These are phyloP conservation scores for Orgyia antiqua DNA, from an alignment of 2,888 invertebrate species.

Conservation along the genomic window DNA sequence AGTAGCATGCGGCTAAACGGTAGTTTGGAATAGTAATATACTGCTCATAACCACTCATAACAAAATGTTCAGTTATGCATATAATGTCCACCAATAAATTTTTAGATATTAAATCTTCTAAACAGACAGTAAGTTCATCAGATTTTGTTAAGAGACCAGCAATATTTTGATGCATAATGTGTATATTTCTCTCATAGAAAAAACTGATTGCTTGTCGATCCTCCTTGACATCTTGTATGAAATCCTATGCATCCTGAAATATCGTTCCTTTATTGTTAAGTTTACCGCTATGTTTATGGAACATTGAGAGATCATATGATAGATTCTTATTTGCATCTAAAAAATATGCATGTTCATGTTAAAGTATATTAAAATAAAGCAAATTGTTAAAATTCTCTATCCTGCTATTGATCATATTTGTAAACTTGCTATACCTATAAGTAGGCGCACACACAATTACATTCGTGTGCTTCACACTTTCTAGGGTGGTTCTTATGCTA, in stretches of 20 bases:
- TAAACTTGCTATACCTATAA: neutral
- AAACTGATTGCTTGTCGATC: no score
- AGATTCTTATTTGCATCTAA: neutral
- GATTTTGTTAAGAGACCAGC: neutral
- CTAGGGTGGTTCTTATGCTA: neutral
- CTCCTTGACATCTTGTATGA: neutral
- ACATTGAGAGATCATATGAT: neutral
- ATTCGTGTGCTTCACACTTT: neutral
- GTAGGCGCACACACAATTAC: neutral
- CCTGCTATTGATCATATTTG: neutral
- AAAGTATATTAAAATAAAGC: neutral
- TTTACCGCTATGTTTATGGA: neutral
- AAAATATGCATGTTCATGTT: neutral
- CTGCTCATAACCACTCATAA: neutral
- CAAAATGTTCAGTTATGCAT: conserved; percentile 2
- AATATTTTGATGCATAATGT: conserved; percentile 1
- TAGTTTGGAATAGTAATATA: neutral
- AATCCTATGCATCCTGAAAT: neutral
- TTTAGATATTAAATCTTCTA: neutral
- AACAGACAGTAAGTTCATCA: neutral
- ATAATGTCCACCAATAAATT: neutral
- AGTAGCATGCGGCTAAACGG: neutral
- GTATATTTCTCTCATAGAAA: neutral
- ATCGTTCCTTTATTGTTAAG: neutral
- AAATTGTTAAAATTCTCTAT: neutral